A percentile compares a stretch with the other conserved stretches of the same genome.
Evolutionary conservation across 2,113 vertebrate genomes (phyloP).

Genomic region (Smithornis capensis): DNA sequence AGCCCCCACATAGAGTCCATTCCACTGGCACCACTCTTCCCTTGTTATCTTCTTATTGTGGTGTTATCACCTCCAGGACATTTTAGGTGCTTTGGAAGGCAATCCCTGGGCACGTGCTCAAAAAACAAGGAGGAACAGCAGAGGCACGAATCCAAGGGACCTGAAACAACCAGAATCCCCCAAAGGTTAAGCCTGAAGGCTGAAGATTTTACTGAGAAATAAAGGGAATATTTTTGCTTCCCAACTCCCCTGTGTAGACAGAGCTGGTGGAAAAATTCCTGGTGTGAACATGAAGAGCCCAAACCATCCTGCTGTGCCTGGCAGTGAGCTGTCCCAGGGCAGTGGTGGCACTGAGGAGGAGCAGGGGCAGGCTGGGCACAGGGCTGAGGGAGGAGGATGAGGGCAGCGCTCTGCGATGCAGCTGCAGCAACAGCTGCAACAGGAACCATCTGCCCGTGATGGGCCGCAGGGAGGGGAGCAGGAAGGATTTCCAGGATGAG

Average conservation of each 20-base stretch:
- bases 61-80: not conserved
- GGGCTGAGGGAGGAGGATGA: not conserved
- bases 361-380: not conserved
- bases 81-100: not conserved
- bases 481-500: not conserved
- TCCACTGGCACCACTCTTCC: not conserved
- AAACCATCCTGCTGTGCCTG: not conserved
- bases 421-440: slow-evolving; percentile 13
- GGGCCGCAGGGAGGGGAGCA: not conserved
- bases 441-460: not conserved
- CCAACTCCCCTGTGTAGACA: fast-evolving
- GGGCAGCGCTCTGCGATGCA: not conserved
- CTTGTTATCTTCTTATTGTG: not conserved
- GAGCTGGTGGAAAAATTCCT: not conserved
- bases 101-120: not conserved
- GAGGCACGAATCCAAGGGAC: not conserved
- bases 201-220: not conserved
- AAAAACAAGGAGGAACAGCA: not conserved
- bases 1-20: not conserved
- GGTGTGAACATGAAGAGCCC: not conserved
- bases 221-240: not conserved
- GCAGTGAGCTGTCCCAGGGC: not conserved
- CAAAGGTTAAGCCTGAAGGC: not conserved
- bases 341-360: fast-evolving
- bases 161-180: not conserved